Evolutionary conservation across 2,113 vertebrate species (phyloP), one percentile per base, ranked within the genome.

Genomic region (Struthidea cinerea): DNA sequence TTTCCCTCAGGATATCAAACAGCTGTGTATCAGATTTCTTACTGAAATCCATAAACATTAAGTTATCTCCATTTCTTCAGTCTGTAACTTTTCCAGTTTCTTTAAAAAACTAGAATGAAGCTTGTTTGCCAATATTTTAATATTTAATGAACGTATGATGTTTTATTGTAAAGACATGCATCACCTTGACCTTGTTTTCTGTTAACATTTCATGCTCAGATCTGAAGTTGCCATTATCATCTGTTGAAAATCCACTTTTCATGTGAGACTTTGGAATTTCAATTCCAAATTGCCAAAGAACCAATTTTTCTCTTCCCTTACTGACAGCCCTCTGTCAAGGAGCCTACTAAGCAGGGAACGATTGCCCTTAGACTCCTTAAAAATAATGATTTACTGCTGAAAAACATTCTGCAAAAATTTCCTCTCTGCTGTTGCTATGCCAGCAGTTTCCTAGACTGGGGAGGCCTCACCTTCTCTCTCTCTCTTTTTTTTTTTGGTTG

Each of bases 121-220:
- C 26, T 78, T 74, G 57, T 89, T 87, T 85, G 65, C 52, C 70
- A 89, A 23, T 84, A 32, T 91, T 96, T 96, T 63, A 74, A 63
- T 77, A 63, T 87, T 85, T 65, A 88, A 63, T 70, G 70, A 90
- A 39, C 87, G 44, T 88, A 35, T 55, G 87, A 60, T 94, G 52
- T 80, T 91, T 94, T 63, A 85, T 79, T 5, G 1, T 87, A 39
- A 87, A 85, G 70, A 69, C 0, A 0, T 42, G 71, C 83, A 41
- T 87, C 85, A 90, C 84, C 75, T 88, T 63, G 71, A 88, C 75
- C 82, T 94, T 91, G 52, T 80, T 91, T 93, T 88, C 75, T 69
- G 47, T 90, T 88, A 93, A 22, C 20, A 21, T 91, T 90, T 91
- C 63, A 41, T 35, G 33, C 57, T 93, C 18, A 42, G 18, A 65